Base-by-base conservation (phyloP, 2,113 vertebrate species). In the Zosterops lateralis region DNA sequence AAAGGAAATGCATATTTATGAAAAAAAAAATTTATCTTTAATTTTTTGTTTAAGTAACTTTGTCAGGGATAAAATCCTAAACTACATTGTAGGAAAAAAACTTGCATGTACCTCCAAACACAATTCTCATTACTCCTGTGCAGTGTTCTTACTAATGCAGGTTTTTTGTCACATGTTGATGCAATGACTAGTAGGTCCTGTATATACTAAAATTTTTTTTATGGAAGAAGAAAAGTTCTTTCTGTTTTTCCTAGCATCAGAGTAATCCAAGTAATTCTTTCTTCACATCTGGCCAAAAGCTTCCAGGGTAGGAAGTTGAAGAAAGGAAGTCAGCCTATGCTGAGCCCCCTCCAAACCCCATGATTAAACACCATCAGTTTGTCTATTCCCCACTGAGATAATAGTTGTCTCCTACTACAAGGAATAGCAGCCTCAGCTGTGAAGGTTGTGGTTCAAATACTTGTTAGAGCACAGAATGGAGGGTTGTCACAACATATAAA, bases 371-470 rank as follows among this genome's bases (percentile, higher is more conserved):
- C 36, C 53, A 84, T 42, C 0, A 0, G 61, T 84, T 84, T 92
- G 68, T 81, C 76, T 89, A 4, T 65, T 90, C 61, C 91, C 83
- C 38, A 58, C 61, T 81, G 89, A 92, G 92, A 85, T 83, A 95
- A 93, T 90, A 87, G 74, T 88, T 90, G 38, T 77, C 56, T 92
- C 48, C 60, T 74, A 51, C 75, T 66, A 70, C 64, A 84, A 62
- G 79, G 83, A 90, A 90, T 18, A 94, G 48, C 31, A 60, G 73
- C 17, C 79, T 94, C 86, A 90, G 65, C 93, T 86, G 79, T 74
- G 75, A 94, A 93, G 93, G 92, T 47, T 94, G 90, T 48, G 87
- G 95, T 90, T 93, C 94, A 95, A 94, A 94, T 67, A 68, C 56
- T 90, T 85, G 66, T 74, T 87, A 94, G 73, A 88, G 66, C 45